Percentiles rank a stretch among this genome's conserved stretches.
Conservation (phyloP, 2,888 invertebrate genomes). For the Rhingia rostrata region DNA sequence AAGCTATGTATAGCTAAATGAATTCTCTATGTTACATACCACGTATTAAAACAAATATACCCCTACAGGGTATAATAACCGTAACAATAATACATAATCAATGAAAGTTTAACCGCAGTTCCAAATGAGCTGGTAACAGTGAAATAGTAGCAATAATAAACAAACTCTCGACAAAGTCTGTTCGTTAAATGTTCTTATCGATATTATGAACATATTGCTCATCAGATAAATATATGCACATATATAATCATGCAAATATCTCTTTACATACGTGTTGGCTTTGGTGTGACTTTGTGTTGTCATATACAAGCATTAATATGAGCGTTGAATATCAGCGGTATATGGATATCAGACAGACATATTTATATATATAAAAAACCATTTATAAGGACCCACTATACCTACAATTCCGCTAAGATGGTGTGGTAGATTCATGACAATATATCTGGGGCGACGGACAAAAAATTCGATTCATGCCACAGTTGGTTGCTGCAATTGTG, state of each 20-base stretch:
- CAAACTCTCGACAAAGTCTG: conserved; percentile 44
- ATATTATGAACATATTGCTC: conserved; percentile 40
- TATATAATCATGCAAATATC: background rate
- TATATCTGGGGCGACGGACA: conserved; percentile 63
- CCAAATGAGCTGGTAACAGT: conserved; percentile 46
- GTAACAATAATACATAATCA: conserved; percentile 41
- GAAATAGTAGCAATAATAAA: conserved; percentile 58
- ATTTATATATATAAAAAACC: background rate
- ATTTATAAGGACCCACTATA: conserved; percentile 21
- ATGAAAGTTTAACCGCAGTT: conserved; percentile 42
- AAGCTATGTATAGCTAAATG: too few species aligned
- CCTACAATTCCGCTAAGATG: conserved; percentile 44
- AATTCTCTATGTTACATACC: too few species aligned
- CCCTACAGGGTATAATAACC: background rate
- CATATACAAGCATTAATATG: background rate
- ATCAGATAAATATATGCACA: conserved; percentile 18
- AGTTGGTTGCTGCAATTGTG: conserved; percentile 46
- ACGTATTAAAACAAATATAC: too few species aligned
- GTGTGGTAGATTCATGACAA: conserved; percentile 50
- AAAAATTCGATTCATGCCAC: conserved; percentile 52
- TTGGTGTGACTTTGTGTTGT: background rate
- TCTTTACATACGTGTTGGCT: background rate
- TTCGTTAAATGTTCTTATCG: conserved; percentile 37
- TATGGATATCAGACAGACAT: background rate
- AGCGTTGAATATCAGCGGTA: conserved; percentile 11